Base-by-base conservation (phyloP, 2,113 vertebrate species). In the Mus musculus region DNA sequence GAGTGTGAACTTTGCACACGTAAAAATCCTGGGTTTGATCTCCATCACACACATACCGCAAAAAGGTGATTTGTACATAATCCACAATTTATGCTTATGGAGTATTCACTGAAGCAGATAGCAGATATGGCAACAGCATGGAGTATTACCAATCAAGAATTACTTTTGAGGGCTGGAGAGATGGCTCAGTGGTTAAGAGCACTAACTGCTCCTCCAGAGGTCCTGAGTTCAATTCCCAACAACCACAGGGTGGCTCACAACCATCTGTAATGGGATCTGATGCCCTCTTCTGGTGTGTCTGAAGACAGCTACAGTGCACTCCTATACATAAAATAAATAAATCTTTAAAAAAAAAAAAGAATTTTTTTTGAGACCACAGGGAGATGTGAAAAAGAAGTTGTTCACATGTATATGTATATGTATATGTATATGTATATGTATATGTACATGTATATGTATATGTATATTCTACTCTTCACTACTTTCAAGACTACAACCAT, bases 401-500 rank as follows among this genome's bases (percentile, higher is more conserved):
- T 49, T 42, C 42, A 24, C 8, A 86, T 63, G 69, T 7, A 73
- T 20, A 20, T 73, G 19, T 8, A n/a, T 36, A 7, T 14, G 33
- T n/a, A 7, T 76, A 0, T 76, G 7, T 24, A 3, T 75, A 10
- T 46, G 12, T 28, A 72, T 20, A 20, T 72, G 69, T 7, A 73
- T 20, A 20, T 73, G 19, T 8, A n/a, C 17, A 7, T 14, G 33
- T n/a, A 7, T 76, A 0, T 76, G 12, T 28, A 12, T 54, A 5
- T 56, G 0, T 56, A 22, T 80, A 6, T 56, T 22, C 17, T 78
- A 36, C 77, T 39, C n/a, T 59, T n/a, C 46, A 90, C 42, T 87
- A 77, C 63, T 89, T 95, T 88, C 72, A 67, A 94, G 73, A 82
- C 82, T 72, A 61, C n/a, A 91, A 73, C 19, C 82, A 30, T 67